These are phyloP conservation scores for Amphipoea oculea DNA, from an alignment of 2,888 invertebrate genomes.

Conservation along the genomic window DNA sequence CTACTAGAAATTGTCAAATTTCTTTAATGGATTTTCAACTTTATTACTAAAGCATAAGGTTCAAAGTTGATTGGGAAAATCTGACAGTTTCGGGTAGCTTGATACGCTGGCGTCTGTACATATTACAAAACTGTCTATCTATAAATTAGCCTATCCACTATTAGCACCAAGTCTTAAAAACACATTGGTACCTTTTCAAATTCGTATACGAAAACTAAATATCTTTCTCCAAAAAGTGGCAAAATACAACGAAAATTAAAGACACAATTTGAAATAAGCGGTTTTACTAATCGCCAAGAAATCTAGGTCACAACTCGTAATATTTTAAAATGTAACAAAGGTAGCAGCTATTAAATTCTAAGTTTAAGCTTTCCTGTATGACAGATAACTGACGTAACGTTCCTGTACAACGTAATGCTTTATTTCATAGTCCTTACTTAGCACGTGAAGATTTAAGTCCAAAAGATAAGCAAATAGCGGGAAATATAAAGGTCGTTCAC, in stretches of 20 bases:
- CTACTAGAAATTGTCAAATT: no score
- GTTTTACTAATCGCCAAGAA: neutral
- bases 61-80: no score
- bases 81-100: no score
- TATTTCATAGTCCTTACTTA: conserved; percentile 48
- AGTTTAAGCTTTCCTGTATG: conserved; percentile 39
- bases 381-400: conserved; percentile 36
- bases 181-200: neutral
- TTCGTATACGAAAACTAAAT: neutral
- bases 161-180: neutral
- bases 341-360: conserved; percentile 23
- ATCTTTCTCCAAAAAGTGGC: neutral
- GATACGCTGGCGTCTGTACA: no score
- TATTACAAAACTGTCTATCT: neutral
- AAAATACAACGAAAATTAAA: neutral
- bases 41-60: no score
- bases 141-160: no score
- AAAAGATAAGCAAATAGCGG: conserved; percentile 23
- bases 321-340: conserved; percentile 20
- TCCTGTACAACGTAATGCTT: conserved; percentile 35
- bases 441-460: conserved; percentile 37
- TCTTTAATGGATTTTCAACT: no score
- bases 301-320: conserved; percentile 8
- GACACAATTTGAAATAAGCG: neutral
- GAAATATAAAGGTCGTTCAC: neutral